phyloP scores from a whole-genome alignment of 2,888 invertebrate genomes.

The Platycheirus albimanus region DNA sequence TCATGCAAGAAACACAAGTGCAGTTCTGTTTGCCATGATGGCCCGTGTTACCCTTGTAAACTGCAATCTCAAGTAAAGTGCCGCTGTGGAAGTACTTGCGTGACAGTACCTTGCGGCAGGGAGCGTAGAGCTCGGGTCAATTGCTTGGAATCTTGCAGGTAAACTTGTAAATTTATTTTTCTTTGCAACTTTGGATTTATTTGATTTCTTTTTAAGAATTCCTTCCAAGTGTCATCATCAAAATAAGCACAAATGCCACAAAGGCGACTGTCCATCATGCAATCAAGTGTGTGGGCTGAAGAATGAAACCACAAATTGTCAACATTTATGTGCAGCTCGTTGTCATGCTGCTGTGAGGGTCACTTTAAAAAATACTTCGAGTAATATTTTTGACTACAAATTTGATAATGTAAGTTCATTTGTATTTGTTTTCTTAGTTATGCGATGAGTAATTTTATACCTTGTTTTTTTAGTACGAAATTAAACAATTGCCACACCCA shows the following conservation, averaged over 20 bases:
- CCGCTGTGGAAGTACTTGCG: constrained; percentile 90
- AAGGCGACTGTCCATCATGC: constrained; percentile 93
- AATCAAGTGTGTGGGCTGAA: constrained; percentile 87
- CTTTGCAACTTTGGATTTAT: background rate
- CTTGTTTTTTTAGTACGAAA: constrained; percentile 82
- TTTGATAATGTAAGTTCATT: constrained; percentile 81
- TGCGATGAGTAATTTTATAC: background rate
- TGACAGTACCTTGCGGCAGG: constrained; percentile 93
- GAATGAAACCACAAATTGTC: constrained; percentile 78
- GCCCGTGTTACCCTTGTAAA: constrained; percentile 91
- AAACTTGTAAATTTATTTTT: constrained; percentile 76
- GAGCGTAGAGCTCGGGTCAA: constrained; percentile 89
- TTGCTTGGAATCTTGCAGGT: constrained; percentile 89
- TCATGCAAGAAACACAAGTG: constrained; percentile 95
- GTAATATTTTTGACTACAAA: constrained; percentile 86
- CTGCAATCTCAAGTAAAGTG: constrained; percentile 85
- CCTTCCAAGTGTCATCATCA: constrained; percentile 94
- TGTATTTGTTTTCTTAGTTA: background rate
- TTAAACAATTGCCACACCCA: constrained; percentile 87
- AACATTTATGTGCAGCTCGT: constrained; percentile 87
- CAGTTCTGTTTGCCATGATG: constrained; percentile 89
- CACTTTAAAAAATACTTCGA: constrained; percentile 85
- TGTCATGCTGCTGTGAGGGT: constrained; percentile 91
- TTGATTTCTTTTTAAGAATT: constrained; percentile 81
- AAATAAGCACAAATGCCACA: constrained; percentile 91